Conservation (phyloP, 2,888 invertebrate genomes). For the Melanostoma scalare region DNA sequence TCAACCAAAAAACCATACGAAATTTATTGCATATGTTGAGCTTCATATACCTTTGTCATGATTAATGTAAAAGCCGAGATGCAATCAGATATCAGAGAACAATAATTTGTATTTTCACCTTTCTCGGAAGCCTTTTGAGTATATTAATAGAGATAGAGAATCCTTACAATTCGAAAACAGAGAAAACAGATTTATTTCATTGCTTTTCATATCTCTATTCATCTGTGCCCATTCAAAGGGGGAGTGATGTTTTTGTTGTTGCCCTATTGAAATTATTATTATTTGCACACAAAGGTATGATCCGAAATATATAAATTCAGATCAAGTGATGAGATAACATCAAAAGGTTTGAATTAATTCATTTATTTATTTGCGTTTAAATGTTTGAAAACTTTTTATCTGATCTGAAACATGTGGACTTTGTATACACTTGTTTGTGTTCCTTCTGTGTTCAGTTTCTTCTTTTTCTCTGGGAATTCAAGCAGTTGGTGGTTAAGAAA, state of each 20-base stretch:
- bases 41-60: constrained; percentile 78
- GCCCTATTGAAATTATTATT: constrained; percentile 10
- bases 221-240: constrained; percentile 4
- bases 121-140: constrained; percentile 3
- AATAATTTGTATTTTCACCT: constrained; percentile 62
- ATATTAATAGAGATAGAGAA: constrained; percentile 9
- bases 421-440: constrained; percentile 61
- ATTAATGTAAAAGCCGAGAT: constrained; percentile 44
- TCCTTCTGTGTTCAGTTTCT: constrained; percentile 23
- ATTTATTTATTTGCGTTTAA: background rate
- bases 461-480: constrained; percentile 53
- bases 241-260: constrained; percentile 7
- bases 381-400: constrained; percentile 13
- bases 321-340: constrained; percentile 48
- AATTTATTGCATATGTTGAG: constrained; percentile 76
- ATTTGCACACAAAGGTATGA: constrained; percentile 28
- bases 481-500: constrained; percentile 42
- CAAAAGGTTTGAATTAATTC: constrained; percentile 41
- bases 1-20: background rate
- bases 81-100: constrained; percentile 32
- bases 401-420: too few species aligned
- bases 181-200: constrained; percentile 46
- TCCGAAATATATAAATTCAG: constrained; percentile 21
- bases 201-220: constrained; percentile 26
- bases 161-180: constrained; percentile 47